phyloP scores from a whole-genome alignment of 2,888 invertebrate species.

The Nemoura dubitans region DNA sequence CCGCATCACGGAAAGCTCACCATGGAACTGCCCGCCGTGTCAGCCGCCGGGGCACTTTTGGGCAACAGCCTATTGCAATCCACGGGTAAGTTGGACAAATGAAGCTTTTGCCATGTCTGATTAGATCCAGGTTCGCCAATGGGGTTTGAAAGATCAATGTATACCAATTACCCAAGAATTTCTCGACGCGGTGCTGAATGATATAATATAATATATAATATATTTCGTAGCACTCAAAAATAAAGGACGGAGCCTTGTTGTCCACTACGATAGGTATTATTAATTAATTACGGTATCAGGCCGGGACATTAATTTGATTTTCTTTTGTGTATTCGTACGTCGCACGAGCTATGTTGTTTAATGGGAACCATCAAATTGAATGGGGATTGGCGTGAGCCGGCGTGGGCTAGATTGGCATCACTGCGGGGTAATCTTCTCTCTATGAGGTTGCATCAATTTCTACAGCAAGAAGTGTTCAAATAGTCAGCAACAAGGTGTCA shows the following conservation, averaged over 20 bases:
- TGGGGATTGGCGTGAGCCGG: conserved; percentile 9
- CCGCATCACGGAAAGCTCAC: not conserved
- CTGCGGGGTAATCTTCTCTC: conserved; percentile 30
- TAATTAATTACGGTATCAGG: not conserved
- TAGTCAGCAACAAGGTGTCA: conserved; percentile 20
- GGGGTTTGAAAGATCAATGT: not conserved
- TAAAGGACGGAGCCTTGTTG: conserved; percentile 8
- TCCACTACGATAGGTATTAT: conserved; percentile 14
- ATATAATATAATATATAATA: not conserved
- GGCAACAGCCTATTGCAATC: conserved; percentile 31
- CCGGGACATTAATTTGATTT: conserved; percentile 4
- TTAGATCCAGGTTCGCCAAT: not conserved
- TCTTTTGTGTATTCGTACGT: not conserved
- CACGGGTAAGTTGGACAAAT: conserved; percentile 1
- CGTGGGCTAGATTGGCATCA: conserved; percentile 9
- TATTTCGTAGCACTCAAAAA: not conserved
- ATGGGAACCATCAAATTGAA: conserved; percentile 35
- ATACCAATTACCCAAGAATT: conserved; percentile 13
- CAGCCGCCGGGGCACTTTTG: conserved; percentile 16
- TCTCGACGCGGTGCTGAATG: not conserved
- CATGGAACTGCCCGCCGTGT: conserved; percentile 30
- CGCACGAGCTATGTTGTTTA: conserved; percentile 33
- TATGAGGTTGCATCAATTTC: conserved; percentile 32
- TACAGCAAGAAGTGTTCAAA: not conserved
- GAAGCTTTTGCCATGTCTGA: not conserved